Evolutionary conservation across 2,888 invertebrate species (phyloP).

Genomic region (Apotomis betuletana): DNA sequence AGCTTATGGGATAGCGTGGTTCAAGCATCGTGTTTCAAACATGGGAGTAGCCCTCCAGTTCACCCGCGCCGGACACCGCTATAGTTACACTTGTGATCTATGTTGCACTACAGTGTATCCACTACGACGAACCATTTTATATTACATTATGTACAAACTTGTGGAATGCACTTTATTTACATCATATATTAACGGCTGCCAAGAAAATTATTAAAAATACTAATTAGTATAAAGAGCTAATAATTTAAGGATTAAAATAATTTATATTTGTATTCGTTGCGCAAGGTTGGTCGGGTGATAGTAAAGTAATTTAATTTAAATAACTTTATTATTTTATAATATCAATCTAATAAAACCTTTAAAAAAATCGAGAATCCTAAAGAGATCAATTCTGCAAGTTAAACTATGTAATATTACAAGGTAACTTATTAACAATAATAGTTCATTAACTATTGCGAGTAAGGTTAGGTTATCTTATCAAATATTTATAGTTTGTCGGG

Average conservation of each 20-base stretch:
- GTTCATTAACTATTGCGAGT: constrained; percentile 11
- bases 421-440: constrained; percentile 41
- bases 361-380: constrained; percentile 48
- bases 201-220: constrained; percentile 24
- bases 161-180: constrained; percentile 57
- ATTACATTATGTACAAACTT: constrained; percentile 57
- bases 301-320: constrained; percentile 23
- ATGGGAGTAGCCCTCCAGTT: too few species aligned
- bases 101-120: constrained; percentile 37
- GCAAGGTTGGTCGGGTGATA: constrained; percentile 49
- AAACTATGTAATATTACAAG: constrained; percentile 38
- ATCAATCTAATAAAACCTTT: constrained; percentile 41
- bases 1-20: too few species aligned
- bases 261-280: constrained; percentile 50
- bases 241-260: constrained; percentile 42
- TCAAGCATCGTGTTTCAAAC: too few species aligned
- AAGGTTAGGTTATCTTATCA: constrained; percentile 26
- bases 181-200: constrained; percentile 17
- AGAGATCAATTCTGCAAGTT: constrained; percentile 56
- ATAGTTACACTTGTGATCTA: constrained; percentile 36
- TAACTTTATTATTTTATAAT: constrained; percentile 27
- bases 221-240: constrained; percentile 43
- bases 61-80: not conserved
- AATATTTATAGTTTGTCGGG: constrained; percentile 34
- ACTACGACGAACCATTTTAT: constrained; percentile 51